Percentiles rank a stretch among this genome's conserved stretches.
phyloP scores from a whole-genome alignment of 1,140 invertebrate genomes.

The Lasioglossum baleicum region DNA sequence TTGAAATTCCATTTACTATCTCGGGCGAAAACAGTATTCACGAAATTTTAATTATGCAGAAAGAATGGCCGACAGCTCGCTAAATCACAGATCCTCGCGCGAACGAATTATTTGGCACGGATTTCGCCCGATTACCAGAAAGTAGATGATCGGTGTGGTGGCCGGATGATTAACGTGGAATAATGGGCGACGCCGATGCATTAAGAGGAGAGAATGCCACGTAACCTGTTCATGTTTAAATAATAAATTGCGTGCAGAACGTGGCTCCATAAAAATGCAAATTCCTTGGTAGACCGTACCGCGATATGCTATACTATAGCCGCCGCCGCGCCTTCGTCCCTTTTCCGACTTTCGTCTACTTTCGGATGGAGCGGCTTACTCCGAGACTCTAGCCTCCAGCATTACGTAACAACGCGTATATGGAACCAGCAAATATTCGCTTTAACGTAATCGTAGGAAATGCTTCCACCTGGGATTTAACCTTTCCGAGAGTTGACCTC shows the following conservation, averaged over 20 bases:
- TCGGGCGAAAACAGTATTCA: too few relatives aligned
- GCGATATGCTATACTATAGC: not conserved
- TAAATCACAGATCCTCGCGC: not conserved
- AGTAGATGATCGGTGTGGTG: not conserved
- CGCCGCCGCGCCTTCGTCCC: not conserved
- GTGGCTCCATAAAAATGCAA: not conserved
- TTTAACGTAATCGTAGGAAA: constrained; percentile 32
- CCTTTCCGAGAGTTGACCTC: not conserved
- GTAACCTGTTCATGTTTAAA: not conserved
- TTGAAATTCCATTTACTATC: too few relatives aligned
- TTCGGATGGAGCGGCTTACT: not conserved
- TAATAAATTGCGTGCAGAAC: not conserved
- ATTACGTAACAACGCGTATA: constrained; percentile 4
- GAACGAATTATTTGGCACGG: not conserved
- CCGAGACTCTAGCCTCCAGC: not conserved
- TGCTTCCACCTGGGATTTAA: constrained; percentile 14
- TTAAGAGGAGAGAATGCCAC: not conserved
- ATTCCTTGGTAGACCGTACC: not conserved
- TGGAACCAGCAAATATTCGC: constrained; percentile 4
- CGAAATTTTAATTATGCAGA: too few relatives aligned
- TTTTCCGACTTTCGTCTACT: not conserved
- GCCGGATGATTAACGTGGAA: not conserved
- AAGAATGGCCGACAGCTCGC: too few relatives aligned
- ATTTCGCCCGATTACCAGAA: not conserved
- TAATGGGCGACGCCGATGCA: not conserved